Evolutionary conservation across 2,797 vertebrate genomes (phyloP).

Genomic region (Cossypha polioptera): DNA sequence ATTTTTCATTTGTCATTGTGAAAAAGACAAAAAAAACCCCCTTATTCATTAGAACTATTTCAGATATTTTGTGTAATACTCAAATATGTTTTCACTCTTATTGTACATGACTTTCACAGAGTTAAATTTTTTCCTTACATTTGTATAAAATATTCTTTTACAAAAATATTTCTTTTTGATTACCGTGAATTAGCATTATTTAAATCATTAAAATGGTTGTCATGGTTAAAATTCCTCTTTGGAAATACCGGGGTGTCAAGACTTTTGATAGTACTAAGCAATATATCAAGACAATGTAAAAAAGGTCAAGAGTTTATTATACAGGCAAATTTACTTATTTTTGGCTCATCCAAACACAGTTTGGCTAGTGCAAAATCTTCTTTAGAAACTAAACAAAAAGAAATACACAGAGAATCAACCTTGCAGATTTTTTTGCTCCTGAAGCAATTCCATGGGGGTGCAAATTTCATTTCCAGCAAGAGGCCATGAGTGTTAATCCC

Average conservation of each 20-base stretch:
- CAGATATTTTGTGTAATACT: neutral
- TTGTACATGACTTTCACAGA: neutral
- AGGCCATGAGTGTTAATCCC: neutral
- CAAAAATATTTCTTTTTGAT: neutral
- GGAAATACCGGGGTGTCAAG: neutral
- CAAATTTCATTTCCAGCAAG: neutral
- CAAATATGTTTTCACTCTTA: neutral
- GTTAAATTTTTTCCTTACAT: neutral
- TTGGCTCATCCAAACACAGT: neutral
- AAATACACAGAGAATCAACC: neutral
- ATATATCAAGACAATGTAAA: neutral
- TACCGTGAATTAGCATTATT: neutral
- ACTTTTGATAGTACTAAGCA: neutral
- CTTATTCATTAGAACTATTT: neutral
- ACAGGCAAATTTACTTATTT: neutral
- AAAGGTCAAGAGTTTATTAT: neutral
- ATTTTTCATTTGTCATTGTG: neutral
- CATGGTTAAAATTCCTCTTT: neutral
- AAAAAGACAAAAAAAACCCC: neutral
- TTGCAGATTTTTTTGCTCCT: neutral
- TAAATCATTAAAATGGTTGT: neutral
- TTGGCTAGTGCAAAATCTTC: neutral
- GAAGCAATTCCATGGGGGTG: accelerated
- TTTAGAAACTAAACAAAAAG: neutral
- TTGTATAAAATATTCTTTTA: neutral